phyloP scores from a whole-genome alignment of 2,113 vertebrate genomes.

The Gila orcuttii region DNA sequence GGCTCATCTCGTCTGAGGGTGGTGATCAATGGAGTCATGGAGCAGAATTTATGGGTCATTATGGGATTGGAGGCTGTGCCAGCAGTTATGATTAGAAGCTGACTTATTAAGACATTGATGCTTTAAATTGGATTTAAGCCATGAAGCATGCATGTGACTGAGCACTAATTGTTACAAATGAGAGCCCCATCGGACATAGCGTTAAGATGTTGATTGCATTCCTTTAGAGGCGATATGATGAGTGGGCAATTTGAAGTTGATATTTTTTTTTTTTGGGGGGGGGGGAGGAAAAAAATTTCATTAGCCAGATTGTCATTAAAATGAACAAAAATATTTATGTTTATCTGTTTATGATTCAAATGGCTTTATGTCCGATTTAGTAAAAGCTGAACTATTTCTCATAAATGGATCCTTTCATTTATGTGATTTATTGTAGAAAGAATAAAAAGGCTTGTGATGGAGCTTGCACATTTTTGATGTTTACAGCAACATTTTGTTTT shows the following conservation, averaged over 20 bases:
- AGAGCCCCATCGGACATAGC: background rate
- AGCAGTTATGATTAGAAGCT: slow-evolving; percentile 54
- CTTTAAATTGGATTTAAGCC: slow-evolving; percentile 52
- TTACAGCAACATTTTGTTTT: background rate
- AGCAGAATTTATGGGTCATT: slow-evolving; percentile 61
- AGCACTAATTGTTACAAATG: slow-evolving; percentile 40
- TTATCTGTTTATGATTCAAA: slow-evolving; percentile 7
- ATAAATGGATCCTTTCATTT: background rate
- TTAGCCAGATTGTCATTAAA: slow-evolving; percentile 20
- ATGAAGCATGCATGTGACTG: slow-evolving; percentile 39
- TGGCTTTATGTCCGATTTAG: background rate
- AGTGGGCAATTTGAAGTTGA: background rate
- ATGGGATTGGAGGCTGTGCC: slow-evolving; percentile 50
- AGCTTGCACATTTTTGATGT: background rate
- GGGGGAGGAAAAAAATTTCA: too few species aligned
- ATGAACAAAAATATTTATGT: background rate
- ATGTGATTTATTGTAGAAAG: background rate
- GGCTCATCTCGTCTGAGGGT: slow-evolving; percentile 50
- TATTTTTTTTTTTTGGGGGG: too few species aligned
- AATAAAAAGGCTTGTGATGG: background rate
- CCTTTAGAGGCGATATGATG: background rate
- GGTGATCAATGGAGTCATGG: slow-evolving; percentile 61
- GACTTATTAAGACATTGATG: slow-evolving; percentile 53
- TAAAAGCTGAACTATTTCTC: background rate
- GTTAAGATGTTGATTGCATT: slow-evolving; percentile 35